A percentile compares a stretch with the other conserved stretches of the same genome.
Conservation (phyloP, 2,797 vertebrate species). For the Hyperoplus lanceolatus region DNA sequence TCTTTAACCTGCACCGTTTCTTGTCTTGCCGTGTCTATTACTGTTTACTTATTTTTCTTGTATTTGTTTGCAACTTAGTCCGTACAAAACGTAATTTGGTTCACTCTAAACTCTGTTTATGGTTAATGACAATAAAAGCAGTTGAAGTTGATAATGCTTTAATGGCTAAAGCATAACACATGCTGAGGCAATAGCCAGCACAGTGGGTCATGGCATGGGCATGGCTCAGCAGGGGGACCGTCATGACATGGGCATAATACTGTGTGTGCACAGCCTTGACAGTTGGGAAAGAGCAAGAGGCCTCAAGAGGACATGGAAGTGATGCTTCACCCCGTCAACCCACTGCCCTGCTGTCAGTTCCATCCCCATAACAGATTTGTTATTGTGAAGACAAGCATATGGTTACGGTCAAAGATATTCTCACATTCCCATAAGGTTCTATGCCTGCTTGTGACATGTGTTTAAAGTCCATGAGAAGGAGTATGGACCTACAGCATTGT, state of each 20-base stretch:
- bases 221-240: slow-evolving; percentile 29
- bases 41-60: no score
- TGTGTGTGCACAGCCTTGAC: slow-evolving; percentile 19
- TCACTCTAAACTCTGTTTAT: no score
- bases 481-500: not conserved
- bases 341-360: slow-evolving; percentile 6
- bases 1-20: no score
- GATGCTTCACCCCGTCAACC: slow-evolving; percentile 11
- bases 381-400: slow-evolving; percentile 1
- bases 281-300: slow-evolving; percentile 21
- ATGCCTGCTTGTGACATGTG: not conserved
- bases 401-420: slow-evolving; percentile 4
- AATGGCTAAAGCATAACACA: slow-evolving; percentile 34
- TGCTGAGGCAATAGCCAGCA: slow-evolving; percentile 51
- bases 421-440: not conserved
- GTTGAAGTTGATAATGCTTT: slow-evolving; percentile 33
- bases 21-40: no score
- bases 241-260: slow-evolving; percentile 35
- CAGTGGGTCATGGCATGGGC: slow-evolving; percentile 45
- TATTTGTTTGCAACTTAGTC: no score
- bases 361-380: slow-evolving; percentile 1
- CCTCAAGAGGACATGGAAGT: not conserved
- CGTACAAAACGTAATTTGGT: no score
- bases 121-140: no score
- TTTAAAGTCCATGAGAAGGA: not conserved